Percentiles rank a stretch among this genome's conserved stretches.
Evolutionary conservation across 2,888 invertebrate species (phyloP).

Genomic region (Mythimna lalbum): DNA sequence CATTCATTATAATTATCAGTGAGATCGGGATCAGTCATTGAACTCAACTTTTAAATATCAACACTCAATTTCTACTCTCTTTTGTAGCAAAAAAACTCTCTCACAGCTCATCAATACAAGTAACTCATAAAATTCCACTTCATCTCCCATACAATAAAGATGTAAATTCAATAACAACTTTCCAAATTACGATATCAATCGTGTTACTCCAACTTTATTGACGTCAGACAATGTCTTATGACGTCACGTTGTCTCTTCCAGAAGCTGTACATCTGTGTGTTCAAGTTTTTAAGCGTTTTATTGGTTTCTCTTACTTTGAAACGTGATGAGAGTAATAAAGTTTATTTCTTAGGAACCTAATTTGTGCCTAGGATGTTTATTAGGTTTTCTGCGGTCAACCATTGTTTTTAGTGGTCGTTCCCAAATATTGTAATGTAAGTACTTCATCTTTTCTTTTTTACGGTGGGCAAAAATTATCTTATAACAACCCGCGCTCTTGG

Average conservation of each 20-base stretch:
- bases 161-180: slow-evolving; percentile 48
- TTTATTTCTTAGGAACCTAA: not conserved
- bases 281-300: slow-evolving; percentile 41
- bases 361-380: slow-evolving; percentile 3
- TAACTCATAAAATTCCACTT: slow-evolving; percentile 10
- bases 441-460: too few relatives aligned
- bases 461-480: too few relatives aligned
- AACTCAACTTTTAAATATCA: not conserved
- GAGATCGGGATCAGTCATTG: not conserved
- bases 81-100: not conserved
- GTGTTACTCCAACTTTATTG: slow-evolving; percentile 10
- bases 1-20: not conserved
- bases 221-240: slow-evolving; percentile 22
- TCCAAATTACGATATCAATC: slow-evolving; percentile 34
- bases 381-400: not conserved
- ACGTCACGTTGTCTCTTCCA: slow-evolving; percentile 28
- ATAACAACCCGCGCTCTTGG: too few relatives aligned
- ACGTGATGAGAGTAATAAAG: slow-evolving; percentile 7
- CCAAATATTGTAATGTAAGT: not conserved
- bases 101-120: not conserved
- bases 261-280: slow-evolving; percentile 48
- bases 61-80: not conserved
- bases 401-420: not conserved
- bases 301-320: slow-evolving; percentile 30
- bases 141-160: slow-evolving; percentile 11